Conservation (phyloP, 2,888 invertebrate genomes). For the Lithophane semibrunnea region DNA sequence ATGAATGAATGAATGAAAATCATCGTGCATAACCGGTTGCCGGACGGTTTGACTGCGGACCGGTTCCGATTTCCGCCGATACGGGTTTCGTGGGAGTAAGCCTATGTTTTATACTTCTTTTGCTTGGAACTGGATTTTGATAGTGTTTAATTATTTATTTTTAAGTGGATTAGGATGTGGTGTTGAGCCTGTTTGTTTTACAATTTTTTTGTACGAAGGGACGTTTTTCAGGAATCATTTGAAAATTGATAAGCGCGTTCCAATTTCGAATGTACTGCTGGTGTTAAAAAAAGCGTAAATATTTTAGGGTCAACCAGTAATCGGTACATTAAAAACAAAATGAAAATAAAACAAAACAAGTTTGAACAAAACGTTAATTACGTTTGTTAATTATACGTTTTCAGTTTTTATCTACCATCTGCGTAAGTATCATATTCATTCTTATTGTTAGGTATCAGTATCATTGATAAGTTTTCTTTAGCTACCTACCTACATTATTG, state of each 20-base stretch:
- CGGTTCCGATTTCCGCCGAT: slow-evolving; percentile 80
- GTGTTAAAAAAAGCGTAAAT: slow-evolving; percentile 5
- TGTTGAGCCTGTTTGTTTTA: slow-evolving; percentile 15
- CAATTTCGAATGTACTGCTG: slow-evolving; percentile 9
- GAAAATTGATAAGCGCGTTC: slow-evolving; percentile 28
- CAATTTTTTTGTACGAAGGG: neutral
- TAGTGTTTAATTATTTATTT: slow-evolving; percentile 65
- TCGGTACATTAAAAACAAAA: neutral
- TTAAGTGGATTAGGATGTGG: slow-evolving; percentile 56
- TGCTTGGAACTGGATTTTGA: slow-evolving; percentile 68
- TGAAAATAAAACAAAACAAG: slow-evolving; percentile 1
- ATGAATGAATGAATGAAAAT: slow-evolving; percentile 76
- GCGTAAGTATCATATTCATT: neutral
- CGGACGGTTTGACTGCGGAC: slow-evolving; percentile 77
- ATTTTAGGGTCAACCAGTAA: neutral
- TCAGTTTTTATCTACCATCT: neutral
- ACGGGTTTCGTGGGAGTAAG: slow-evolving; percentile 79
- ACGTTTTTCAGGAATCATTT: slow-evolving; percentile 19
- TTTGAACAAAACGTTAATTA: neutral
- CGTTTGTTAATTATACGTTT: neutral
- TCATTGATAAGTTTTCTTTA: neutral
- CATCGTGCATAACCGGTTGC: slow-evolving; percentile 71
- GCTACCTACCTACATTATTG: neutral
- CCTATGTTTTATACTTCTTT: slow-evolving; percentile 68
- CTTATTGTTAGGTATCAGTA: neutral